These are phyloP conservation scores for Pheosia tremula DNA, from an alignment of 2,888 invertebrate species.

Conservation along the genomic window DNA sequence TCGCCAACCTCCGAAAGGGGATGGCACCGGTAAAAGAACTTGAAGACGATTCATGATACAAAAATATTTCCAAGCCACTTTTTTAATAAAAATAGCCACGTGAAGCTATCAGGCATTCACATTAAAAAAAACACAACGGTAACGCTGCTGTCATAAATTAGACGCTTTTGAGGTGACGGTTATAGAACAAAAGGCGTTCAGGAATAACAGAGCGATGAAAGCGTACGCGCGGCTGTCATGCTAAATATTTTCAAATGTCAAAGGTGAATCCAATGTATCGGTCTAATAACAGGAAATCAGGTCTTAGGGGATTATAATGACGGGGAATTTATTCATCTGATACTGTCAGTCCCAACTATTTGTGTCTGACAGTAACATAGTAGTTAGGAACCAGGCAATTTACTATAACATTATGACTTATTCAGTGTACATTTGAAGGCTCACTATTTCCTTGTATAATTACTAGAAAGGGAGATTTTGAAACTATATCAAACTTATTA, in stretches of 20 bases:
- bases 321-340: too few relatives aligned
- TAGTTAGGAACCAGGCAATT: too few relatives aligned
- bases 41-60: neutral
- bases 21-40: too few relatives aligned
- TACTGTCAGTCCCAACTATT: too few relatives aligned
- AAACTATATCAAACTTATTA: slow-evolving; percentile 13
- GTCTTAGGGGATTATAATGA: too few relatives aligned
- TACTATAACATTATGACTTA: too few relatives aligned
- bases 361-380: too few relatives aligned
- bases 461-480: neutral
- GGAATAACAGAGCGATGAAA: slow-evolving; percentile 41
- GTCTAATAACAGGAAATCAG: neutral
- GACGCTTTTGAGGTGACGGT: slow-evolving; percentile 32
- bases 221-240: slow-evolving; percentile 36
- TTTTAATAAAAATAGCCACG: slow-evolving; percentile 31
- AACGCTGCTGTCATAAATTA: slow-evolving; percentile 35
- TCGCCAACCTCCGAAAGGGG: too few relatives aligned
- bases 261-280: slow-evolving; percentile 15
- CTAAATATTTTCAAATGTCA: slow-evolving; percentile 30
- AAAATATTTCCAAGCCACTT: slow-evolving; percentile 12
- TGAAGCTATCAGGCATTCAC: slow-evolving; percentile 29
- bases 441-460: too few relatives aligned
- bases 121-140: slow-evolving; percentile 32
- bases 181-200: slow-evolving; percentile 45
- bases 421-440: too few relatives aligned